Evolutionary conservation across 2,113 vertebrate species (phyloP).

Genomic region (Epinephelus lanceolatus): DNA sequence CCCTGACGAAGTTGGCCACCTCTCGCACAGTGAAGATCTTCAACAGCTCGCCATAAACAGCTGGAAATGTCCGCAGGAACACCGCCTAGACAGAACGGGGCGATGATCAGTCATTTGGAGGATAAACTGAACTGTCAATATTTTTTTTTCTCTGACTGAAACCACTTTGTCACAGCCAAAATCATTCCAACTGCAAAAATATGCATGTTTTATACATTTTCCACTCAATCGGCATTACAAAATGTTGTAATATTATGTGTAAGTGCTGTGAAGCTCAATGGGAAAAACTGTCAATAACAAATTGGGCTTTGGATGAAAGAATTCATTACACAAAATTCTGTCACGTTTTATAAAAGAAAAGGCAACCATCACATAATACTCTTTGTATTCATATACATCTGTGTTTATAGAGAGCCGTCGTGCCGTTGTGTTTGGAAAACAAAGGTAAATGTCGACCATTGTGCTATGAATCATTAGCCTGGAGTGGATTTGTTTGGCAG

Average conservation of each 20-base stretch:
- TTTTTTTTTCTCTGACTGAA: neutral
- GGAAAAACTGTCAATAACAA: neutral
- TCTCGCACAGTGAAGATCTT: constrained; percentile 96
- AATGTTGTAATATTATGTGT: too few species aligned
- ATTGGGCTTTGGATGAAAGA: neutral
- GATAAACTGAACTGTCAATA: neutral
- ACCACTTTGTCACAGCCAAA: neutral
- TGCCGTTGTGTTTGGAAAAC: constrained; percentile 5
- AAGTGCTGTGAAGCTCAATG: neutral
- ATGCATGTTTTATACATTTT: neutral
- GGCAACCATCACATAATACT: neutral
- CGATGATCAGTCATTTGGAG: neutral
- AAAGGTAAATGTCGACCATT: constrained; percentile 6
- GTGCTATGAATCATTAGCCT: constrained; percentile 3
- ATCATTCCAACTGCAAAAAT: constrained; percentile 8
- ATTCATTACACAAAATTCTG: neutral
- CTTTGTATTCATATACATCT: neutral
- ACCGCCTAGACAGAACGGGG: constrained; percentile 85
- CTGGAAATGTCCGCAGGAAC: constrained; percentile 95
- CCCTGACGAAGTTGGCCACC: constrained; percentile 94
- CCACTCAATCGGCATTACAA: too few species aligned
- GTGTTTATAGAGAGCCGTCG: neutral
- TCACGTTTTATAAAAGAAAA: neutral
- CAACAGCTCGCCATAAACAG: constrained; percentile 92
- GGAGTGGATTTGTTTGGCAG: constrained; percentile 4